phyloP scores from a whole-genome alignment of 2,888 invertebrate genomes.

The Parasteatoda lunata region DNA sequence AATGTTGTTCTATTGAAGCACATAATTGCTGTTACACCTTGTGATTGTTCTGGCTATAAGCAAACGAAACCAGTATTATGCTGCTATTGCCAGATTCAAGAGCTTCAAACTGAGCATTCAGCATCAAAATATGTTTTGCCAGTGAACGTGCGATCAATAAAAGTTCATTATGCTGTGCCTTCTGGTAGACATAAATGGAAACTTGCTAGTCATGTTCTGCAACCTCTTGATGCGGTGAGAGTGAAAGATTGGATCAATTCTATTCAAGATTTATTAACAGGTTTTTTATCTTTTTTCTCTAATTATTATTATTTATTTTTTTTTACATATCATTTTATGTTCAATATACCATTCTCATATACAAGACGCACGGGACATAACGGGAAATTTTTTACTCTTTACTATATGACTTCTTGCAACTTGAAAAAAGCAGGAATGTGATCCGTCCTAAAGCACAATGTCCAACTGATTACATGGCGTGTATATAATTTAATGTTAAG shows the following conservation, averaged over 20 bases:
- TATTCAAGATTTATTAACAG: constrained; percentile 44
- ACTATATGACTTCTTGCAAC: too few relatives aligned
- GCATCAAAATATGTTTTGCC: constrained; percentile 12
- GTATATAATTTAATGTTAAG: too few relatives aligned
- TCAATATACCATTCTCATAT: not conserved
- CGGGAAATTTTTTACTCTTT: too few relatives aligned
- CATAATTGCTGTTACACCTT: constrained; percentile 63
- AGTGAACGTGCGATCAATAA: constrained; percentile 41
- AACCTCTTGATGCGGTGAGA: constrained; percentile 37
- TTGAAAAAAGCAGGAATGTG: too few relatives aligned
- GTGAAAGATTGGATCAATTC: constrained; percentile 54
- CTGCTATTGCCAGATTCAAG: constrained; percentile 47
- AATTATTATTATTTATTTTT: not conserved
- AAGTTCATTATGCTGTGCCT: constrained; percentile 62
- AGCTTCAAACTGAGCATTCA: constrained; percentile 6
- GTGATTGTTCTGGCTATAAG: constrained; percentile 59
- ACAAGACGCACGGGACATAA: too few relatives aligned
- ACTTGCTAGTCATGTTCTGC: constrained; percentile 43
- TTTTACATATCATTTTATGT: not conserved
- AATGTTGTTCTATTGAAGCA: constrained; percentile 52
- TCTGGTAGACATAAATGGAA: constrained; percentile 66
- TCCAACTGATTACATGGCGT: too few relatives aligned
- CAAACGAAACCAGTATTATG: constrained; percentile 37
- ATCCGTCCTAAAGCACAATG: too few relatives aligned
- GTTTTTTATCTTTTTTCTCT: constrained; percentile 11